Evolutionary conservation across 2,888 invertebrate genomes (phyloP), one percentile per base, ranked within the genome.

Genomic region (Danaus chrysippus): DNA sequence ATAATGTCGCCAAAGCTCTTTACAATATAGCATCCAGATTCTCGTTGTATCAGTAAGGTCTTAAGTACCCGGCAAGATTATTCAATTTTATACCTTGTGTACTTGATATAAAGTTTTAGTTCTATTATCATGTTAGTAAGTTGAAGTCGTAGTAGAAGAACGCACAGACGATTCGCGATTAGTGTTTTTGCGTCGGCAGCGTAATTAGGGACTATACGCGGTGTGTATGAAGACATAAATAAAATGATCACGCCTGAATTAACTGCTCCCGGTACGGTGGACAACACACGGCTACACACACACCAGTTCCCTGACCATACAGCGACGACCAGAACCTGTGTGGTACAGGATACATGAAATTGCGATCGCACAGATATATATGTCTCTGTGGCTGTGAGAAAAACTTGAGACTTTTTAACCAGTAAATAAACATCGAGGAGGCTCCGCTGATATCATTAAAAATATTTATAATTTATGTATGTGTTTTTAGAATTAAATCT

Each of bases 191-290:
- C 84, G 76, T 77, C 77, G 74, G 76, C 78, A 71, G 75, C 82
- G 86, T 91, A 91, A 91, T 91, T 91, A 90, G 87, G 87, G 82
- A 79, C 85, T 85, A 89, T 89, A 89, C 88, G 86, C 89, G 89
- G 87, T 82, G 74, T 77, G 86, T 90, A 91, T 91, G 89, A 89
- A 90, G 91, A 90, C 90, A 89, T 91, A 91, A 90, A 90, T 90
- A 88, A 91, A 87, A 79, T 71, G 82, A 77, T 83, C 79, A 79
- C 79, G 75, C 72, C 75, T 78, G 85, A 87, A 85, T 87, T 85
- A 86, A 87, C 84, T 75, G 75, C 74, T 72, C 67, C 62, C 60
- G 65, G 64, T 65, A 63, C 63, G 54, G 66, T 44, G 42, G 60
- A 42, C 59, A 17, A 46, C 56, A 17, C 10, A 15, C n/a, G 11